Conservation (phyloP, 2,797 vertebrate genomes). For the Carduelis carduelis region DNA sequence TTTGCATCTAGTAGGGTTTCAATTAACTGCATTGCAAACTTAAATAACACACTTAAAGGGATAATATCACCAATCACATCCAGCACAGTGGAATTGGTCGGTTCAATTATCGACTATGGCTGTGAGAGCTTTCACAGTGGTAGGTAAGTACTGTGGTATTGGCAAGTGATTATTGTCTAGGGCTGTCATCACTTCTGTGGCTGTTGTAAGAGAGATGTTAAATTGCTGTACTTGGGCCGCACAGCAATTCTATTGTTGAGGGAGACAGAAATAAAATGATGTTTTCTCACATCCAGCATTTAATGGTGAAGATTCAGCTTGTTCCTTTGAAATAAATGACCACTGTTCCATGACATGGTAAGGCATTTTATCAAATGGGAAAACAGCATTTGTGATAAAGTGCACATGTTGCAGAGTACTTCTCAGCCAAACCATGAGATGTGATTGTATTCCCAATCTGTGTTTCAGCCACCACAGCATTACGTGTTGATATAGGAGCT, state of each 20-base stretch:
- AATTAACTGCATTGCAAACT: constrained; percentile 83
- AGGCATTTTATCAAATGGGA: constrained; percentile 54
- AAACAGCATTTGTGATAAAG: constrained; percentile 49
- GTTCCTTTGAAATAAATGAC: constrained; percentile 56
- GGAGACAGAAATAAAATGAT: constrained; percentile 20
- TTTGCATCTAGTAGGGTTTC: constrained; percentile 85
- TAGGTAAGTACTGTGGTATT: constrained; percentile 49
- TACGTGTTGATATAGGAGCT: constrained; percentile 57
- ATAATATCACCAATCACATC: constrained; percentile 78
- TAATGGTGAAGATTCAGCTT: constrained; percentile 39
- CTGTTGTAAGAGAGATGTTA: constrained; percentile 40
- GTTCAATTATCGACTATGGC: constrained; percentile 62
- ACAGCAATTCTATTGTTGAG: constrained; percentile 42
- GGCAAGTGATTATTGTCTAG: constrained; percentile 45
- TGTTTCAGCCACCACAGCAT: constrained; percentile 39
- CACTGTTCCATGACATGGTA: constrained; percentile 26
- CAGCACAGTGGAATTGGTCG: constrained; percentile 63
- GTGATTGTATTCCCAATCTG: constrained; percentile 34
- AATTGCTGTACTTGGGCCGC: constrained; percentile 40
- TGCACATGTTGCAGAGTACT: not conserved
- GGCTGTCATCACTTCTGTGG: constrained; percentile 14
- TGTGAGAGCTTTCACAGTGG: constrained; percentile 62
- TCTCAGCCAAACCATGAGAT: constrained; percentile 18
- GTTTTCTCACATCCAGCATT: constrained; percentile 27
- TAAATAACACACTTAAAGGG: constrained; percentile 81